phyloP scores from a whole-genome alignment of 1,140 invertebrate genomes.

The Ridgeia piscesae region DNA sequence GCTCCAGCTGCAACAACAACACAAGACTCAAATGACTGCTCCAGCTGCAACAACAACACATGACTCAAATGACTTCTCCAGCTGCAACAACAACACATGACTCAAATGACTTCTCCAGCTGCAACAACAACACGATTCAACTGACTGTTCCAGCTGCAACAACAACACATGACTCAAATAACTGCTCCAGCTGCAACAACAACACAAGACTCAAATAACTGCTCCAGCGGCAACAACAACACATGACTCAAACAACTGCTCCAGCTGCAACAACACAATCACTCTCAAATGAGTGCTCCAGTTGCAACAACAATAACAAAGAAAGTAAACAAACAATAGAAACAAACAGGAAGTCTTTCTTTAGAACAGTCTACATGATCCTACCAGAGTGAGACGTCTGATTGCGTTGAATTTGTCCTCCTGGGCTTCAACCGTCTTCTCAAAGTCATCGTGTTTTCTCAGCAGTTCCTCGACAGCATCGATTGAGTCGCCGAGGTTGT shows the following conservation, averaged over 20 bases:
- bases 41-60: not conserved
- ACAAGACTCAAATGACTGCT: not conserved
- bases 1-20: conserved; percentile 65
- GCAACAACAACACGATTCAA: too few relatives aligned
- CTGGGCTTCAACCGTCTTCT: conserved; percentile 94
- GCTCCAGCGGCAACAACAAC: not conserved
- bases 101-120: too few relatives aligned
- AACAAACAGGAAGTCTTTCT: not conserved
- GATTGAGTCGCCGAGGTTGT: conserved; percentile 92
- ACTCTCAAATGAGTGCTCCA: too few relatives aligned
- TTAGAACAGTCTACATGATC: conserved; percentile 33
- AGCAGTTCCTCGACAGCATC: conserved; percentile 96
- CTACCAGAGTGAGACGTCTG: conserved; percentile 79
- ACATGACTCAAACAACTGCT: not conserved
- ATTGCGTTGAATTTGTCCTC: conserved; percentile 95
- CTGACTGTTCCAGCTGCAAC: too few relatives aligned
- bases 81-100: too few relatives aligned
- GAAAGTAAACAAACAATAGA: too few relatives aligned
- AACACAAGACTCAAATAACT: not conserved
- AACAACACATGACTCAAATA: too few relatives aligned
- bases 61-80: not conserved
- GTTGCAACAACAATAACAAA: too few relatives aligned
- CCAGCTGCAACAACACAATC: too few relatives aligned
- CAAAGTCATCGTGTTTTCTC: conserved; percentile 98
- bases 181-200: conserved; percentile 68